Percentiles rank a stretch among this genome's conserved stretches.
Conservation (phyloP, 2,888 invertebrate species). For the Megalurothrips usitatus region DNA sequence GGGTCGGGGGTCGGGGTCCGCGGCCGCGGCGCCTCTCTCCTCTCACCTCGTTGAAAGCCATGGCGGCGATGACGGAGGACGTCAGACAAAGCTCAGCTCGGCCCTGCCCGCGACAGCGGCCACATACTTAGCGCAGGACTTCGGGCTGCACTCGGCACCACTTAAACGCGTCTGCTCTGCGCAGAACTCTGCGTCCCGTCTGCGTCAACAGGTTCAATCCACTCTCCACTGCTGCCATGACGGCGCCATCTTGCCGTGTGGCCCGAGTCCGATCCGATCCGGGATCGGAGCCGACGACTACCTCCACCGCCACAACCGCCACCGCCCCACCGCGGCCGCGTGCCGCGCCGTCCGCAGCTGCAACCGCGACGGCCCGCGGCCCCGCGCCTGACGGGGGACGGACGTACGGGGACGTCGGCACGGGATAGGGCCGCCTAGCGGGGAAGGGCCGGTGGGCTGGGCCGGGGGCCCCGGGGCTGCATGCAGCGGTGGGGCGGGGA, state of each 20-base stretch:
- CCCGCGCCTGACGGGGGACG: too few relatives aligned
- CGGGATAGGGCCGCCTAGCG: too few relatives aligned
- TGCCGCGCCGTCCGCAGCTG: neutral
- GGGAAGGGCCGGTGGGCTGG: too few relatives aligned
- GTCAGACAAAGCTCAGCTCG: conserved; percentile 7
- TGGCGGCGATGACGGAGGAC: neutral
- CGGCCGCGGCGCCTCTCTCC: neutral
- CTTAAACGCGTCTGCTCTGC: neutral
- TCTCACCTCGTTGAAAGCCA: conserved; percentile 21
- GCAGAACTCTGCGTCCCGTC: neutral
- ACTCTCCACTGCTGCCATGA: conserved; percentile 4
- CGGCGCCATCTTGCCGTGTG: conserved; percentile 25
- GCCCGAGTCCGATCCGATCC: neutral
- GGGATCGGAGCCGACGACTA: neutral
- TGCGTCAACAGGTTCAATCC: conserved; percentile 24
- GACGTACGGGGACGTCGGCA: too few relatives aligned
- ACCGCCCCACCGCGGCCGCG: neutral
- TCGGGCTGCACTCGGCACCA: neutral
- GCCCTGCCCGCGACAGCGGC: neutral
- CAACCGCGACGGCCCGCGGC: too few relatives aligned
- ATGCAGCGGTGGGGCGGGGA: too few relatives aligned
- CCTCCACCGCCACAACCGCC: neutral
- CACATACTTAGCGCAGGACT: neutral
- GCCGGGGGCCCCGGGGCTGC: too few relatives aligned
- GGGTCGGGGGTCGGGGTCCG: too few relatives aligned